Evolutionary conservation across 2,113 vertebrate genomes (phyloP).

Genomic region (Rhinogobius similis): DNA sequence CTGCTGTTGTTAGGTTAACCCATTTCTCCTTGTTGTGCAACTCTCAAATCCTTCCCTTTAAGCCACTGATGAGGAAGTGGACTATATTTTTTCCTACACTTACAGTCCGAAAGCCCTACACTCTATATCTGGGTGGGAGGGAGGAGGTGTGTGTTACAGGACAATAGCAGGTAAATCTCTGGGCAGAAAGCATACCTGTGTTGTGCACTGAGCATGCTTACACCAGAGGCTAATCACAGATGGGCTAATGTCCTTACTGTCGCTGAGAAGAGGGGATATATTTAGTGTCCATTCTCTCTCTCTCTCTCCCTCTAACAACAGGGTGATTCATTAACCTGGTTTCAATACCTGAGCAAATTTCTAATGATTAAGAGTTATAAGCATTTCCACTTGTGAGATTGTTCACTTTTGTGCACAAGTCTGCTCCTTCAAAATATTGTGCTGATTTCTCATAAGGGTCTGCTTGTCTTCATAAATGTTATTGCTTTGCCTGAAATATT

Average conservation of each 20-base stretch:
- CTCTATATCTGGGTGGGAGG: conserved; percentile 1
- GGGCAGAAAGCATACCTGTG: conserved; percentile 46
- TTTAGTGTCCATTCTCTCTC: conserved; percentile 69
- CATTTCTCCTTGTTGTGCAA: conserved; percentile 50
- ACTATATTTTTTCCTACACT: conserved; percentile 38
- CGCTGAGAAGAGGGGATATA: conserved; percentile 64
- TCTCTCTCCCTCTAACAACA: conserved; percentile 65
- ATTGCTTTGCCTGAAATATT: neutral
- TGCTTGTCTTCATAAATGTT: neutral
- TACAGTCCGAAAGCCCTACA: conserved; percentile 42
- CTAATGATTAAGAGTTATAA: neutral
- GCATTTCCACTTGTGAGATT: neutral
- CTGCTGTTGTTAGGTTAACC: conserved; percentile 19
- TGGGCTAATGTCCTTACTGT: conserved; percentile 73
- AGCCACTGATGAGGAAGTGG: conserved; percentile 66
- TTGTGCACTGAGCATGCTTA: conserved; percentile 46
- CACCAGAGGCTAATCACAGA: conserved; percentile 65
- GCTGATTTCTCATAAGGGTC: too few species aligned
- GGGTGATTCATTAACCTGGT: conserved; percentile 57
- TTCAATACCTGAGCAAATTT: conserved; percentile 19
- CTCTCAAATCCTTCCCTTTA: conserved; percentile 50
- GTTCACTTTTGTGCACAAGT: neutral
- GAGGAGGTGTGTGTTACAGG: conserved; percentile 55
- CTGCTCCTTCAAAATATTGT: too few species aligned
- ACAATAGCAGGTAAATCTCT: conserved; percentile 58